Evolutionary conservation across 2,113 vertebrate species (phyloP).

Genomic region (Origma solitaria): DNA sequence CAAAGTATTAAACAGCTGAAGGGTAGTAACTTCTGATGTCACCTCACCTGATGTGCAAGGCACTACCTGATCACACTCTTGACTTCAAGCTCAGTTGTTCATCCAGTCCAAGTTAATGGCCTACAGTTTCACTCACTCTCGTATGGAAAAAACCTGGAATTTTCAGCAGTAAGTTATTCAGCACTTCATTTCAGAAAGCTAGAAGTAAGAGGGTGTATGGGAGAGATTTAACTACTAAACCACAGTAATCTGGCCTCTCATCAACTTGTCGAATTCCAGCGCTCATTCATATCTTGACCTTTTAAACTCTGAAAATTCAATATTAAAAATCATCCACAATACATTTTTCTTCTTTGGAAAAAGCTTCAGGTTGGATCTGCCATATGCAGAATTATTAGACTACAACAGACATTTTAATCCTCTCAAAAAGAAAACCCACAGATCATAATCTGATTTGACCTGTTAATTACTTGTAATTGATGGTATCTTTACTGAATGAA

Average conservation of each 20-base stretch:
- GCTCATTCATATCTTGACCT: background rate
- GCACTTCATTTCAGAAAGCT: background rate
- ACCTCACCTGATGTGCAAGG: background rate
- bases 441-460: background rate
- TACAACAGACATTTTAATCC: background rate
- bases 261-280: background rate
- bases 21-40: background rate
- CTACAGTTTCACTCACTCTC: background rate
- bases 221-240: background rate
- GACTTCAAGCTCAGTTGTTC: background rate
- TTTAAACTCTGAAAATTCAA: background rate
- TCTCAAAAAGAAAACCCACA: background rate
- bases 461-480: constrained; percentile 15
- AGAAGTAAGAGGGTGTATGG: background rate
- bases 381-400: background rate
- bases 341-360: background rate
- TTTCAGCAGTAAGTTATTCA: background rate
- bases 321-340: background rate
- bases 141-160: background rate
- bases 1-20: background rate
- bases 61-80: background rate
- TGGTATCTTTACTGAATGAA: background rate
- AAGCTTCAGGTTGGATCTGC: background rate
- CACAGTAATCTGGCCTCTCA: background rate
- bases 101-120: background rate